phyloP scores from a whole-genome alignment of 2,113 vertebrate species.

The Corythornis vintsioides region DNA sequence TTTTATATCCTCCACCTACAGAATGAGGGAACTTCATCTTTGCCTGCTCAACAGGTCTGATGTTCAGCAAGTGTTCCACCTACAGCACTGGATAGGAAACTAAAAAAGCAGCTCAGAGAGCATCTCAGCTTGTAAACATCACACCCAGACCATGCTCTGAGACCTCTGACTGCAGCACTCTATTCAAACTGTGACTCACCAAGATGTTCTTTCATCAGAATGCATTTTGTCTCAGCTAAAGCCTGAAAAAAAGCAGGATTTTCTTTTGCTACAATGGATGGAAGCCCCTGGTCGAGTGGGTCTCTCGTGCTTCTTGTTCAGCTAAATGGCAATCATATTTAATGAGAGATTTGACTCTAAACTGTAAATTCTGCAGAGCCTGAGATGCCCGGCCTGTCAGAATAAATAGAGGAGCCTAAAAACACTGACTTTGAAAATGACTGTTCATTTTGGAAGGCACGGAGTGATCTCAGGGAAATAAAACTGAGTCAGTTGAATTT shows the following conservation, averaged over 20 bases:
- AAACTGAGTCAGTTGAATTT: constrained; percentile 50
- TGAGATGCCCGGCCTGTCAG: constrained; percentile 19
- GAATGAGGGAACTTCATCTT: not conserved
- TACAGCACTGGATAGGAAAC: not conserved
- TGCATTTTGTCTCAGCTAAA: not conserved
- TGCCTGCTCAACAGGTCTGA: constrained; percentile 22
- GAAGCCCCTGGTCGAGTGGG: not conserved
- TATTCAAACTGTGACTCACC: not conserved
- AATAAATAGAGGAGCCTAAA: constrained; percentile 46
- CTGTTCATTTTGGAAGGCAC: constrained; percentile 60
- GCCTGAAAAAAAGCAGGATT: not conserved
- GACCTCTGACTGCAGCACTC: not conserved
- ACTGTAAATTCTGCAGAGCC: constrained; percentile 13
- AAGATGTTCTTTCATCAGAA: not conserved
- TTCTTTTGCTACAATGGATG: not conserved
- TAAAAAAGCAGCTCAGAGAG: not conserved
- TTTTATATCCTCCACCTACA: constrained; percentile 19
- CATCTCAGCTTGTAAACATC: not conserved
- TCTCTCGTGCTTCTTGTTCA: not conserved
- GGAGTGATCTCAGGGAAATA: constrained; percentile 37
- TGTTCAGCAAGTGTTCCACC: constrained; percentile 22
- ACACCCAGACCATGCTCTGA: not conserved
- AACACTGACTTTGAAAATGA: constrained; percentile 39
- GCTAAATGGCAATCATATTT: constrained; percentile 24
- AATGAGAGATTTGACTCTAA: constrained; percentile 10